Conservation (phyloP, 2,888 invertebrate species). For the Patella ulyssiponensis region DNA sequence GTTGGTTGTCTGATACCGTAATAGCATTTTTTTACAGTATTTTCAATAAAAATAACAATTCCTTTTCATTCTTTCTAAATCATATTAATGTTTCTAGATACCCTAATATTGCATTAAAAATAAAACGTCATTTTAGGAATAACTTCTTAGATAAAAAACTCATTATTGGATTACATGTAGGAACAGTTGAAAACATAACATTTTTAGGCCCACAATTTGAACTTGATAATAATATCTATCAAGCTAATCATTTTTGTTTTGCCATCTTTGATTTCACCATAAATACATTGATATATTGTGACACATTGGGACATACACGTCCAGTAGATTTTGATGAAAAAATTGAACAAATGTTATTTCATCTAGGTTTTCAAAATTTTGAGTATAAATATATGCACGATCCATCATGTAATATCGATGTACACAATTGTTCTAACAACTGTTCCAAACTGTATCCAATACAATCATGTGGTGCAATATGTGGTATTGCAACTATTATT, state of each 20-base stretch:
- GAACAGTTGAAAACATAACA: background rate
- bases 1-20: background rate
- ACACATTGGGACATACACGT: background rate
- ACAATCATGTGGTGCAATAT: background rate
- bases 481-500: background rate
- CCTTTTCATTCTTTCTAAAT: background rate
- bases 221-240: background rate
- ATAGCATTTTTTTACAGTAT: background rate
- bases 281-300: background rate
- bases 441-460: background rate
- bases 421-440: background rate
- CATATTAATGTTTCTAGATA: background rate
- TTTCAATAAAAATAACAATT: background rate
- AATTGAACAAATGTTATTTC: background rate
- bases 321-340: background rate
- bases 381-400: background rate
- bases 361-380: background rate
- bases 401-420: background rate
- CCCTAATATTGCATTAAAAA: background rate
- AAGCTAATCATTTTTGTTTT: background rate
- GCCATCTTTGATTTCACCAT: background rate
- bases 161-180: background rate
- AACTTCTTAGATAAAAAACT: background rate
- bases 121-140: background rate
- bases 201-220: background rate